Base-by-base conservation (phyloP, 2,113 vertebrate genomes). In the Leucosticte australis region DNA sequence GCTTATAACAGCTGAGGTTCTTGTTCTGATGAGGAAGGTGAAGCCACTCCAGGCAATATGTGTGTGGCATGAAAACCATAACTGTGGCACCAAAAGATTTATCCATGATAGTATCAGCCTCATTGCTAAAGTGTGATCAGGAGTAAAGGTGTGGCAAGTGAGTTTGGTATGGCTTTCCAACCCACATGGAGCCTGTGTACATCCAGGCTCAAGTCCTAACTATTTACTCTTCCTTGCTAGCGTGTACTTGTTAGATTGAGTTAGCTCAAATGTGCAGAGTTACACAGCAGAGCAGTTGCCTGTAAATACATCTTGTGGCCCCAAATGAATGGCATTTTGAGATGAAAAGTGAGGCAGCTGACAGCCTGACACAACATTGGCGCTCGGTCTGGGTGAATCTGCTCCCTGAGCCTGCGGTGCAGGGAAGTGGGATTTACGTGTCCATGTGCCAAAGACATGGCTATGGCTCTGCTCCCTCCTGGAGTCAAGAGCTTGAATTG, bases 211-310 rank as follows among this genome's bases (percentile, higher is more conserved):
- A 39, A 69, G 41, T 37, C 62, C 3, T 4, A 5, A 26, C 27
- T 79, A 7, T 84, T 75, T 76, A 30, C 12, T 60, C 11, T 73
- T 89, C 70, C 52, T 46, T 89, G 28, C 41, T 73, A 13, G 26
- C 0, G 0, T 37, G 41, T 69, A 6, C 42, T 39, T 57, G 17
- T 74, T 77, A 47, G 73, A 16, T n/a, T n/a, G n/a, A 80, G 18
- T 64, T 88, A 47, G 35, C 13, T 62, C 3, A 0, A 56, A 12
- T 3, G 15, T 42, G 24, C 23, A 3, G n/a, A 28, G n/a, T 71
- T 79, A 37, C 2, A 0, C 22, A 49, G 62, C 62, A 76, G 47
- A 64, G 63, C 20, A 13, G 82, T 84, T 84, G 49, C 53, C 57
- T 83, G 1, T 31, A 37, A 68, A 11, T 49, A 5, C 5, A 9